phyloP scores from a whole-genome alignment of 1,140 invertebrate genomes.

The Drosophila dunni region DNA sequence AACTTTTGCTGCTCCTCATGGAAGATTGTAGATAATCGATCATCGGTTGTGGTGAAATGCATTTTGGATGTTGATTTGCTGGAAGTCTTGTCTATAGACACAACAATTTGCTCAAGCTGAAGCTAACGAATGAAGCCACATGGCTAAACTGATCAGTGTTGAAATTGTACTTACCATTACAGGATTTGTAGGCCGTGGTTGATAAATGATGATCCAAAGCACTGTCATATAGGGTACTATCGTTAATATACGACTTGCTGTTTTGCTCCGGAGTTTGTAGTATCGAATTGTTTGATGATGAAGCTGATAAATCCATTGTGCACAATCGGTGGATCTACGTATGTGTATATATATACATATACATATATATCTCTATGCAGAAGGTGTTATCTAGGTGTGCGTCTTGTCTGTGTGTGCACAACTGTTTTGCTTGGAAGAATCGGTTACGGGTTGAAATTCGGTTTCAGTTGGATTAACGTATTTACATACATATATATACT shows the following conservation, averaged over 20 bases:
- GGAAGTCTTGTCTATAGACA: background rate
- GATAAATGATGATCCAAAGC: conserved; percentile 74
- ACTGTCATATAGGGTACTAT: conserved; percentile 70
- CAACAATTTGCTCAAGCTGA: conserved; percentile 5
- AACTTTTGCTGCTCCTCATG: background rate
- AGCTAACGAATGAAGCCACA: conserved; percentile 5
- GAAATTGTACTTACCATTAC: conserved; percentile 64
- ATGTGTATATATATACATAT: background rate
- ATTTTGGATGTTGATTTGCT: background rate
- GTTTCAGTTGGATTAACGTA: conserved; percentile 50
- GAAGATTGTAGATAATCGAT: background rate
- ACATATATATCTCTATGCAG: background rate
- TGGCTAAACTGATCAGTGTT: conserved; percentile 1
- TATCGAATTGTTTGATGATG: conserved; percentile 56
- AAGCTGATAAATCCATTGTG: conserved; percentile 66
- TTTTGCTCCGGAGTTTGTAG: conserved; percentile 50
- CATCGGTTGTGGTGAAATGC: background rate
- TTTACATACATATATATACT: conserved; percentile 43
- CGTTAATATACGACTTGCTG: conserved; percentile 49
- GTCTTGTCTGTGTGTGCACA: conserved; percentile 30
- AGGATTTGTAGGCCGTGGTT: conserved; percentile 67
- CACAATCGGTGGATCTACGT: conserved; percentile 31
- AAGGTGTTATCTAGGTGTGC: conserved; percentile 5
- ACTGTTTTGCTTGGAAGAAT: conserved; percentile 69
- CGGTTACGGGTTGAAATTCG: conserved; percentile 72